Conservation (phyloP, 23 tunicate species). For the Diplosoma virens region DNA sequence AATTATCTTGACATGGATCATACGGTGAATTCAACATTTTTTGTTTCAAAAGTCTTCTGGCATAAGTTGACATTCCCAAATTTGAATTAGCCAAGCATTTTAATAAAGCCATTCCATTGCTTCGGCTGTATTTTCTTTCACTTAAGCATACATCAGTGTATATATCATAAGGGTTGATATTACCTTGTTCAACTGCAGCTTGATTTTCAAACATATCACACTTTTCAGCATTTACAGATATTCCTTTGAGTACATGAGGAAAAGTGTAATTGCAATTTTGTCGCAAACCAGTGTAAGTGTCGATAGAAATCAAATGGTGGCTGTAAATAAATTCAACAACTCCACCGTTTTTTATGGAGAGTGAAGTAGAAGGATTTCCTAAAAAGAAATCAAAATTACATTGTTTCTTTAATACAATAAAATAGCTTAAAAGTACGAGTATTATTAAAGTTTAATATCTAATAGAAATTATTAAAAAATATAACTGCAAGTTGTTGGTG, state of each 20-base stretch:
- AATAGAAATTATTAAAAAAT: no score
- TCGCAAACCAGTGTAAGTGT: background rate
- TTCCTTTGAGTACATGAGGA: background rate
- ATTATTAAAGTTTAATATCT: no score
- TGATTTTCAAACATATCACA: background rate
- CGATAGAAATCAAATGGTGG: background rate
- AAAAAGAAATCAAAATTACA: slow-evolving; percentile 1
- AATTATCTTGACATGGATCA: background rate
- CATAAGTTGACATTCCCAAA: background rate
- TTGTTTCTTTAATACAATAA: background rate
- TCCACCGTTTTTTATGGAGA: no score
- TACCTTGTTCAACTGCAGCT: background rate
- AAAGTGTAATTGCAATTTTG: background rate
- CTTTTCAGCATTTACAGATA: background rate
- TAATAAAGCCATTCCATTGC: background rate
- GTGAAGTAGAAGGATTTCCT: background rate
- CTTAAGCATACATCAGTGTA: slow-evolving; percentile 17
- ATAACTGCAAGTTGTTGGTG: no score
- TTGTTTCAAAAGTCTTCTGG: background rate
- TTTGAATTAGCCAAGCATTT: background rate
- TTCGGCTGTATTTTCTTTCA: background rate
- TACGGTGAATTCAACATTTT: background rate
- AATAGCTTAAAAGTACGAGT: no score
- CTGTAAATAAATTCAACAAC: background rate
- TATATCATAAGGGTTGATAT: slow-evolving; percentile 20